Evolutionary conservation across 2,888 invertebrate species (phyloP).

Genomic region (Conchocele bisecta): DNA sequence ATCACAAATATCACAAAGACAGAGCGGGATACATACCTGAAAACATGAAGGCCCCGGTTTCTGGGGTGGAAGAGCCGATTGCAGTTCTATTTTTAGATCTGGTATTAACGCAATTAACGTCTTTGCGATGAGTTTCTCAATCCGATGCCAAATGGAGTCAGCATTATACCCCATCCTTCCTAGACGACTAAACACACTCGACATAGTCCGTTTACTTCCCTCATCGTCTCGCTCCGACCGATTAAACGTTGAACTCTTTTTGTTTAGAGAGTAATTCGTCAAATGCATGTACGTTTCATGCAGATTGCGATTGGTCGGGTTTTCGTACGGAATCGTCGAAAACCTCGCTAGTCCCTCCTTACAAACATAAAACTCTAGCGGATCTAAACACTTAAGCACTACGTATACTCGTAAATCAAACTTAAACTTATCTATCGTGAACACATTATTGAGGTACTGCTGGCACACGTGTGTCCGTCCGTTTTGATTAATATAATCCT

Average conservation of each 20-base stretch:
- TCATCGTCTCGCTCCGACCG: conserved; percentile 80
- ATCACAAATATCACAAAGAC: no score
- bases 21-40: conserved; percentile 83
- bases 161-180: conserved; percentile 80
- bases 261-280: conserved; percentile 84
- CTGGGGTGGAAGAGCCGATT: conserved; percentile 78
- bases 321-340: conserved; percentile 83
- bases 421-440: conserved; percentile 82
- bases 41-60: conserved; percentile 83
- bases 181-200: conserved; percentile 82
- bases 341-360: conserved; percentile 83
- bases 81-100: conserved; percentile 82
- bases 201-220: conserved; percentile 84
- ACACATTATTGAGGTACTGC: conserved; percentile 83
- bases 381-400: conserved; percentile 83
- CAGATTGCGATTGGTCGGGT: conserved; percentile 83
- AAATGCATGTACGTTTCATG: conserved; percentile 84
- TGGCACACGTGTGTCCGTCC: conserved; percentile 77
- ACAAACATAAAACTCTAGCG: conserved; percentile 82
- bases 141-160: conserved; percentile 81
- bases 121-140: conserved; percentile 83
- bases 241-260: conserved; percentile 82
- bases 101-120: conserved; percentile 84
- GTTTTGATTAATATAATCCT: conserved; percentile 72
- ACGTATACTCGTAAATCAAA: conserved; percentile 84